Conservation (phyloP, 2,888 invertebrate genomes). For the Busseola fusca region DNA sequence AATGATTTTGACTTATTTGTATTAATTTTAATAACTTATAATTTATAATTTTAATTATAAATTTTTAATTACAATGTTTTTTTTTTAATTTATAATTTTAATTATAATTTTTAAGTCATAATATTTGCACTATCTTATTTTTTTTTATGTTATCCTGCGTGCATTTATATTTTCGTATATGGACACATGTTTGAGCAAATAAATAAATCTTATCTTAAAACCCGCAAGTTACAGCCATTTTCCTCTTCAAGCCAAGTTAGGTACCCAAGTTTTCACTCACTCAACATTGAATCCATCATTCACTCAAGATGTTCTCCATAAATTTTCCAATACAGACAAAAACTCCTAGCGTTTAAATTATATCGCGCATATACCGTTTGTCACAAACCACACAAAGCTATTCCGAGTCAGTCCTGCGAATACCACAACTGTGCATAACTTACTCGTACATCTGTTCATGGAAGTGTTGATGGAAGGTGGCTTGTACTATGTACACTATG, state of each 20-base stretch:
- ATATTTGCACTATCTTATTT: no score
- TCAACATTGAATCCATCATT: not conserved
- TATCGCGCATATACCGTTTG: constrained; percentile 29
- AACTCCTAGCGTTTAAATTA: constrained; percentile 36
- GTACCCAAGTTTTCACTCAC: not conserved
- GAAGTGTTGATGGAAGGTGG: not conserved
- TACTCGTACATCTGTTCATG: constrained; percentile 27
- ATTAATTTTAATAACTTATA: no score
- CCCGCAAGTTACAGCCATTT: not conserved
- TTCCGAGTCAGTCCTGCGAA: constrained; percentile 14
- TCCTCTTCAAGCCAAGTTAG: not conserved
- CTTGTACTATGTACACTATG: not conserved
- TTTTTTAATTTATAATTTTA: no score
- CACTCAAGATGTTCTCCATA: constrained; percentile 18
- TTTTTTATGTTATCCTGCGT: no score
- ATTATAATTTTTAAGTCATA: no score
- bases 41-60: no score
- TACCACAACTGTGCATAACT: constrained; percentile 35
- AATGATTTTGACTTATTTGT: no score
- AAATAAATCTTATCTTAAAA: no score
- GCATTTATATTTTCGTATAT: no score
- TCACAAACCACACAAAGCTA: constrained; percentile 50
- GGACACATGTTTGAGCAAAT: no score
- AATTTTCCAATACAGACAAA: constrained; percentile 31
- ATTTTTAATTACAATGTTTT: no score